A percentile compares a stretch with the other conserved stretches of the same genome.
Evolutionary conservation across 2,888 invertebrate species (phyloP).

Genomic region (Camptogramma bilineatum): DNA sequence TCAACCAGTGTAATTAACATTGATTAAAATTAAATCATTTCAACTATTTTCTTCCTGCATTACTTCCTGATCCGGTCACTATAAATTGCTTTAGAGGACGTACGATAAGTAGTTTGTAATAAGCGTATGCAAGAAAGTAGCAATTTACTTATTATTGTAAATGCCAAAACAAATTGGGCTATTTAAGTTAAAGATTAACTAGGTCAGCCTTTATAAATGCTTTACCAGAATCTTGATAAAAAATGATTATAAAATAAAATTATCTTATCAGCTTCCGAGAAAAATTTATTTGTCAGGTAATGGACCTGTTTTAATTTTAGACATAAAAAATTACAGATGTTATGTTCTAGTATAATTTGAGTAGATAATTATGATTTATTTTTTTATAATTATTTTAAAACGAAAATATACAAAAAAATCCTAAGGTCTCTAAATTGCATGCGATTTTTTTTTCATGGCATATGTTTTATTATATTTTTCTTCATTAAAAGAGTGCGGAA

Average conservation of each 20-base stretch:
- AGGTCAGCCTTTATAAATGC: conserved; percentile 19
- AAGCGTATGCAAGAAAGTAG: conserved; percentile 20
- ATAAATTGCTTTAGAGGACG: conserved; percentile 37
- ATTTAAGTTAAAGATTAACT: conserved; percentile 21
- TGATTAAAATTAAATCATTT: conserved; percentile 49
- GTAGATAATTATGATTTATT: too few species aligned
- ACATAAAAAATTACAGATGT: too few species aligned
- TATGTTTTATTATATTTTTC: too few species aligned
- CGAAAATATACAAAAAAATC: too few species aligned
- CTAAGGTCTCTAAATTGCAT: too few species aligned
- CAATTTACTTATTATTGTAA: conserved; percentile 28
- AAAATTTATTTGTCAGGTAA: too few species aligned
- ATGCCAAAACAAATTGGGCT: conserved; percentile 32
- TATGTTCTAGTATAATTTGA: too few species aligned
- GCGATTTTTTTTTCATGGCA: too few species aligned
- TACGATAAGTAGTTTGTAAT: conserved; percentile 23
- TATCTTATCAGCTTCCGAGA: too few species aligned
- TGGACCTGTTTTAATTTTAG: too few species aligned
- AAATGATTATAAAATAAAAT: not conserved
- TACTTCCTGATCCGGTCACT: conserved; percentile 56
- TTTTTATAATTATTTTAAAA: too few species aligned
- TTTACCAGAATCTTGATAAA: conserved; percentile 11
- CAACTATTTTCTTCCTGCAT: conserved; percentile 51
- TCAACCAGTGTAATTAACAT: conserved; percentile 40
- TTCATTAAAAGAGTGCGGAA: too few species aligned